A percentile compares a stretch with the other conserved stretches of the same genome.
Evolutionary conservation across 2,113 vertebrate species (phyloP).

Genomic region (Petaurus breviceps): DNA sequence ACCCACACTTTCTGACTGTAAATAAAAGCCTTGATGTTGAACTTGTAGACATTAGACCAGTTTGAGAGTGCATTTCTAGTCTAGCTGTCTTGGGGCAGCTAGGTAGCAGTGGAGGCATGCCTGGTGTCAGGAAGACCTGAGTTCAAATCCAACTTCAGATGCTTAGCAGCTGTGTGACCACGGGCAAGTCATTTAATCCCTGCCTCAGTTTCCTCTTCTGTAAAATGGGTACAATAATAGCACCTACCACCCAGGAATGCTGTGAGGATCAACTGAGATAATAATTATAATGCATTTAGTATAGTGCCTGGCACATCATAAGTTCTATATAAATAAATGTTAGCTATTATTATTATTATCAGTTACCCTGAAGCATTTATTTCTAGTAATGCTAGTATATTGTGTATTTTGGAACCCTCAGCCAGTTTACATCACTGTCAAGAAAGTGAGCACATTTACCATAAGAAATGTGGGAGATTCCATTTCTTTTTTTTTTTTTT

Average conservation of each 20-base stretch:
- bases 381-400: not conserved
- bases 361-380: not conserved
- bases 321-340: too few relatives aligned
- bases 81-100: not conserved
- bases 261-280: too few relatives aligned
- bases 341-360: not conserved
- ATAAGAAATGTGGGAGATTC: not conserved
- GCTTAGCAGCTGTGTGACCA: too few relatives aligned
- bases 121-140: not conserved
- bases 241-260: too few relatives aligned
- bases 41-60: not conserved
- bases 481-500: too few relatives aligned
- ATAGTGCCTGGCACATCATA: too few relatives aligned
- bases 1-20: not conserved
- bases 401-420: not conserved
- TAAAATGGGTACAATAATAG: too few relatives aligned
- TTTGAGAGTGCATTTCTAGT: not conserved
- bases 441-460: not conserved
- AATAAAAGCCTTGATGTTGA: not conserved
- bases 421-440: not conserved
- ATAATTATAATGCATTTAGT: too few relatives aligned
- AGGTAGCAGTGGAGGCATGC: too few relatives aligned
- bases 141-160: not conserved
- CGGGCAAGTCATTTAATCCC: too few relatives aligned
- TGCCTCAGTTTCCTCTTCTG: too few relatives aligned